Conservation (phyloP, 92 coral and sea anemone species). For the Paragorgia papillata region DNA sequence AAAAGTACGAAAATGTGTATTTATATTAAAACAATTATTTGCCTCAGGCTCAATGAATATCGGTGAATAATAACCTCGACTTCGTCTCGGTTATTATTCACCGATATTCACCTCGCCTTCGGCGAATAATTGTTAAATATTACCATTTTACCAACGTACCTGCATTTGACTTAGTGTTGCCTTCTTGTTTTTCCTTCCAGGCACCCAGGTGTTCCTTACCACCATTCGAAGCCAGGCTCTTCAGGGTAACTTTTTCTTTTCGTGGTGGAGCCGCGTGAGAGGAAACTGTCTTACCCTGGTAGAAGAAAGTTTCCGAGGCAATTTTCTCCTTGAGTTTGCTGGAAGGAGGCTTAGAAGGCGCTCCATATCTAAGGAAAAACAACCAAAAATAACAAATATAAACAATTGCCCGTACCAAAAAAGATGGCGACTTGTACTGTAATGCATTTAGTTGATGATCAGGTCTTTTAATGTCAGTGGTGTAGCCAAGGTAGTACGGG, state of each 20-base stretch:
- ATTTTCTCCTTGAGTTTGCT: slow-evolving; percentile 75
- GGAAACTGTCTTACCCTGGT: slow-evolving; percentile 74
- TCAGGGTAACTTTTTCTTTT: slow-evolving; percentile 77
- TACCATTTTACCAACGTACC: background rate
- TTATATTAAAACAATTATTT: no score
- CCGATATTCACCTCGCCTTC: no score
- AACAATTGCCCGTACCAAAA: background rate
- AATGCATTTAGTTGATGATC: no score
- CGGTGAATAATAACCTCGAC: no score
- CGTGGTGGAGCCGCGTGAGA: slow-evolving; percentile 41
- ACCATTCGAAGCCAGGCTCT: slow-evolving; percentile 54
- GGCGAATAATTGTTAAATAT: no score
- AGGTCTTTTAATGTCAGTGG: no score
- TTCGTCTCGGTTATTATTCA: no score
- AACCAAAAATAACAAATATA: background rate
- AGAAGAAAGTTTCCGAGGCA: slow-evolving; percentile 75
- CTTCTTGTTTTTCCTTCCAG: slow-evolving; percentile 33
- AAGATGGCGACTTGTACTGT: no score
- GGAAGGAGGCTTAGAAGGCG: slow-evolving; percentile 70
- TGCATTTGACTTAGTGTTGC: background rate
- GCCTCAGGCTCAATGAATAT: no score
- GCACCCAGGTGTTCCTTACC: slow-evolving; percentile 2
- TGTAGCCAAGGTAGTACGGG: no score
- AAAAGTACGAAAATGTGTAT: no score
- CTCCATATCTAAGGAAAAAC: slow-evolving; percentile 61